Evolutionary conservation across 1,140 invertebrate species (phyloP).

Genomic region (Cydia splendana): DNA sequence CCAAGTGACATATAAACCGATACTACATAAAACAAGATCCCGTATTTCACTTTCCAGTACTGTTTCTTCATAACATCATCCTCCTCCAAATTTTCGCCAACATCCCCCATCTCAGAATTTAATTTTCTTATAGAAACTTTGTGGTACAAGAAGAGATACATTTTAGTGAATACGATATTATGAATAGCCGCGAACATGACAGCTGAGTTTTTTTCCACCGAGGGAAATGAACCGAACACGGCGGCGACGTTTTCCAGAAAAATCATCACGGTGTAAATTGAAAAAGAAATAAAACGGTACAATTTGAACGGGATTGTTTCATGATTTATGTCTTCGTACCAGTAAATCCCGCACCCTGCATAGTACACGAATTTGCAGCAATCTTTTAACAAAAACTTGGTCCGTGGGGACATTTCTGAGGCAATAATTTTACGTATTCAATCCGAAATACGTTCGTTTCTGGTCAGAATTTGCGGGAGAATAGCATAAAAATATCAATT

Average conservation of each 20-base stretch:
- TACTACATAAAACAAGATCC: conserved; percentile 58
- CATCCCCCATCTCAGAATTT: conserved; percentile 62
- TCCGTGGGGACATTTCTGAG: conserved; percentile 50
- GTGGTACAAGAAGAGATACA: conserved; percentile 61
- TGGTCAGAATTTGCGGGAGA: neutral
- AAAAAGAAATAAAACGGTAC: conserved; percentile 58
- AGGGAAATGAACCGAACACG: conserved; percentile 63
- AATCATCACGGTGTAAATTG: conserved; percentile 65
- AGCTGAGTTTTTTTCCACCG: conserved; percentile 70
- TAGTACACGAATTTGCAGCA: conserved; percentile 65
- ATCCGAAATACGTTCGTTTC: conserved; percentile 9
- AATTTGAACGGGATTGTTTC: conserved; percentile 57
- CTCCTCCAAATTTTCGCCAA: conserved; percentile 62
- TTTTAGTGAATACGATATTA: conserved; percentile 70
- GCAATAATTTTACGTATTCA: conserved; percentile 19
- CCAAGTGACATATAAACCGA: conserved; percentile 66
- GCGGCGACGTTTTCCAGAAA: conserved; percentile 68
- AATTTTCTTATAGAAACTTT: conserved; percentile 69
- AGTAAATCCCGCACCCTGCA: conserved; percentile 63
- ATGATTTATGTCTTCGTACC: conserved; percentile 55
- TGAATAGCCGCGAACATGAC: conserved; percentile 71
- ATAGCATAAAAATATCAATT: neutral
- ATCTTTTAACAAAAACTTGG: conserved; percentile 52
- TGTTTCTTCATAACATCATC: conserved; percentile 58
- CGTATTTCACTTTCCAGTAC: conserved; percentile 60